Base-by-base conservation (phyloP, 2,113 vertebrate species). In the Pelecanus crispus region DNA sequence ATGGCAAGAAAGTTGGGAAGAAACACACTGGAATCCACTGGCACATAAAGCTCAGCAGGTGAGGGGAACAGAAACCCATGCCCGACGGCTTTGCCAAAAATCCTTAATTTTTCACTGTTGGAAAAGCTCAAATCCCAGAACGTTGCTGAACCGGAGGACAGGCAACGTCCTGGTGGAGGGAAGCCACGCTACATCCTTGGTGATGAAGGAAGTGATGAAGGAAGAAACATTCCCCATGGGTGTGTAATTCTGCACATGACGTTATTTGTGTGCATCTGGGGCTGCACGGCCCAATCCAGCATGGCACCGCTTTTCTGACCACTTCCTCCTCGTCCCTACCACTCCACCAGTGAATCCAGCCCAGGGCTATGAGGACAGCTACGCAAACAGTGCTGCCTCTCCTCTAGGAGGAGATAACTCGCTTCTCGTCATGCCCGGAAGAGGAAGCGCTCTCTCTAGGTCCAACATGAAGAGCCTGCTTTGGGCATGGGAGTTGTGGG, bases 181-280 rank as follows among this genome's bases (percentile, higher is more conserved):
- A 84, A 92, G 17, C 17, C n/a, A 21, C 11, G 1, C 36, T 0
- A 31, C 14, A 32, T 7, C 38, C 13, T 29, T 9, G 34, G 42
- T 29, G 34, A n/a, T n/a, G n/a, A n/a, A n/a, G n/a, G n/a, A n/a
- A 26, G 38, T 0, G 1, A 8, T 2, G 2, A 52, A 45, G 40
- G 18, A 45, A 40, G 58, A 45, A 22, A 25, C 0, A 0, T 47
- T 38, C 29, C n/a, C 47, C 2, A 1, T 2, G 22, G 45, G 17
- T 15, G 62, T 49, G 19, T 15, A 36, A 40, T 36, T 71, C 45
- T 20, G 6, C 34, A 26, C 29, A 6, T 13, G 1, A 15, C 11
- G 28, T 31, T 55, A 38, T 15, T 45, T 32, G 21, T 40, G 65
- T 42, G 55, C 44, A 22, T 9, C n/a, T 21, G 47, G 13, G 32